phyloP scores from a whole-genome alignment of 2,113 vertebrate genomes.

The Ginglymostoma cirratum region DNA sequence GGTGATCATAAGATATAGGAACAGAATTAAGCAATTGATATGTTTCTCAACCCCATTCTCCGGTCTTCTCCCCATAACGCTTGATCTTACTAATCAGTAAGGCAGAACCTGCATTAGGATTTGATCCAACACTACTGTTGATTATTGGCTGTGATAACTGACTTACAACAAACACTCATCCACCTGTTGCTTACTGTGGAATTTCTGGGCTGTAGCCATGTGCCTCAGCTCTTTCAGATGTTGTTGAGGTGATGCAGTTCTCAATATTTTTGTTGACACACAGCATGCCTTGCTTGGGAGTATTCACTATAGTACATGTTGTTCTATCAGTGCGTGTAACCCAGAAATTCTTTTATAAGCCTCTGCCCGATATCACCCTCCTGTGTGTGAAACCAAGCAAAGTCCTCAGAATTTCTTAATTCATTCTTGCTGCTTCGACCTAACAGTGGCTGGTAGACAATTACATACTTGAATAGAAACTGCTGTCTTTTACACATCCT shows the following conservation, averaged over 20 bases:
- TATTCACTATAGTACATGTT: background rate
- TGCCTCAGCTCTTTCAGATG: background rate
- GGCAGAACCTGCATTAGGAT: no score
- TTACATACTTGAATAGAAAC: background rate
- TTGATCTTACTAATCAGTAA: no score
- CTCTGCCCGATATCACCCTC: background rate
- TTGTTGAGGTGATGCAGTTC: background rate
- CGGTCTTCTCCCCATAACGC: no score
- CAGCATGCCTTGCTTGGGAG: background rate
- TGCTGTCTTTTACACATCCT: background rate
- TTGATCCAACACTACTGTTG: no score
- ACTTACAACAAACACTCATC: background rate
- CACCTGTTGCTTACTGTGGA: background rate
- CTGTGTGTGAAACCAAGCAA: background rate
- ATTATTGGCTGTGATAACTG: background rate
- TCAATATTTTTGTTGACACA: background rate
- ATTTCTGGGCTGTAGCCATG: background rate
- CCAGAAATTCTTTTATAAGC: background rate
- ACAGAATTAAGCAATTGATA: no score
- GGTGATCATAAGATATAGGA: no score
- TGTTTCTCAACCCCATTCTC: no score
- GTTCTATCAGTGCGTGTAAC: background rate
- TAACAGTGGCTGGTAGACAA: background rate
- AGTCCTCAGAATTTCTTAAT: background rate
- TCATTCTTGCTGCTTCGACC: background rate